Base-by-base conservation (phyloP, 2,888 invertebrate genomes). In the Hirudinaria manillensis region DNA sequence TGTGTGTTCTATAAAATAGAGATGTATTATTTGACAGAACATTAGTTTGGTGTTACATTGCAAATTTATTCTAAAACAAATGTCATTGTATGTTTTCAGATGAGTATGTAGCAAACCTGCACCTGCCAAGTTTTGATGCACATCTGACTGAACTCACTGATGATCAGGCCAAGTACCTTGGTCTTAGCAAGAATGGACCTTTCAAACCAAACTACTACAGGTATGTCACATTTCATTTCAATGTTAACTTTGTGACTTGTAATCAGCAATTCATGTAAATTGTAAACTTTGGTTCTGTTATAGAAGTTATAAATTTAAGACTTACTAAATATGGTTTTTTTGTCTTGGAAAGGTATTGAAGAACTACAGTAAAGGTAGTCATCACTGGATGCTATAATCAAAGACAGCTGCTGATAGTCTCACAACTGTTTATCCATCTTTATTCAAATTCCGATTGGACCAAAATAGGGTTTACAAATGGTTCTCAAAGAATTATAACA, bases 141-240 rank as follows among this genome's bases (percentile, higher is more conserved):
- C 96, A 97, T 84, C 88, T 98, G 81, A 98, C 97, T 0, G 97
- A 98, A 85, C 88, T 98, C 74, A 90, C 91, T 4, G 97, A 98
- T 85, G 97, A 97, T 83, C 97, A 98, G 87, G 95, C 96, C 68
- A 95, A 95, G 85, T 98, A 97, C 84, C 90, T 97, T 88, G 97
- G 97, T 78, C 90, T 98, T 51, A 94, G 94, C 85, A 98, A 97
- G 88, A 93, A 94, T 73, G 98, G 98, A 71, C 97, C 97, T 66
- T 98, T 97, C 87, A 98, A 98, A 87, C 97, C 97, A 79, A 97
- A 96, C 86, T 96, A 97, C 87, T 98, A 98, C 87, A 91, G 97
- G 90, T 97, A 78, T 77, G 79, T 70, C 32, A 10, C 7, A 34
- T 34, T 7, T 34, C 32, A n/a, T 68, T 29, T 32, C 7, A 61